Base-by-base conservation (phyloP, 2,113 vertebrate species). In the Lagopus muta region DNA sequence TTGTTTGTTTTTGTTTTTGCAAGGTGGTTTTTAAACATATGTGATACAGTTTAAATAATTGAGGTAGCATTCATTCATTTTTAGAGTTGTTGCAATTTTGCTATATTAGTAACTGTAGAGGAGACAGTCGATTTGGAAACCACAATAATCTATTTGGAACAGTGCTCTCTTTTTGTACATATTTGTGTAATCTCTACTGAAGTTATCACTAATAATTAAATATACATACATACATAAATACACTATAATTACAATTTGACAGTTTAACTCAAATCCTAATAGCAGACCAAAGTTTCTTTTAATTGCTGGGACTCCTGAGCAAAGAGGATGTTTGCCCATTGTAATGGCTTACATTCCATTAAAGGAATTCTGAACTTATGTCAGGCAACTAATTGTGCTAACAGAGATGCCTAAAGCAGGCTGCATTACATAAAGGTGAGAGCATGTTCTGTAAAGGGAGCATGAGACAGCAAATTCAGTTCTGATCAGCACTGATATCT, bases 1-100 rank as follows among this genome's bases (percentile, higher is more conserved):
- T 28, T 54, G 38, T 19, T 55, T 32, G 2, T 1, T 4, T 32
- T 57, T 20, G 2, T 1, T 3, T 38, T 61, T 55, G 15, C 5
- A 61, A 40, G 21, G 1, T 32, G 19, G 58, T 42, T 45, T 78
- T 50, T 11, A 4, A 60, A 6, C 55, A 52, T 13, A 7, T 65
- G 32, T 54, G 27, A 62, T 3, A 24, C 34, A 67, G 34, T 76
- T 80, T 69, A 70, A 73, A 30, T 48, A 82, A 42, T 45, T 69
- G 52, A 48, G 45, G 7, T 11, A 19, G 6, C 38, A 70, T n/a
- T 80, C 67, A 66, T 38, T 38, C 38, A 62, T 74, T 38, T 74
- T 74, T 40, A 27, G 20, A 64, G 62, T 67, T 75, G 24, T 48
- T 82, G 40, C 25, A 48, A 50, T 85, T 88, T 86, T 64, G 19